A percentile compares a stretch with the other conserved stretches of the same genome.
phyloP scores from a whole-genome alignment of 2,888 invertebrate genomes.

The Hyposoter dolosus region DNA sequence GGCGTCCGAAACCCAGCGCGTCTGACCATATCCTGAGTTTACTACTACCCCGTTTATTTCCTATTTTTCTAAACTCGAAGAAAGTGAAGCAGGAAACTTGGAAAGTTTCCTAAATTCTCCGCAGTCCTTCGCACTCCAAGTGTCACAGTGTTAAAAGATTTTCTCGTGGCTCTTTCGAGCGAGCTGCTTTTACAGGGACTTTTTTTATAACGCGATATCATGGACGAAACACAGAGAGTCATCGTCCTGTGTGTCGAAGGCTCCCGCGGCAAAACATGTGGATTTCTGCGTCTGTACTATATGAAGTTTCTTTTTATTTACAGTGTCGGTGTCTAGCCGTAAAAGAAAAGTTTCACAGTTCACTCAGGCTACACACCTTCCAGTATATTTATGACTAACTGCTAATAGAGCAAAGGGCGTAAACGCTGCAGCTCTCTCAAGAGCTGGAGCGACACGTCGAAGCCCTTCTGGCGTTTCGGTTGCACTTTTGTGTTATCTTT shows the following conservation, averaged over 20 bases:
- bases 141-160: slow-evolving; percentile 35
- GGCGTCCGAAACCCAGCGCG: background rate
- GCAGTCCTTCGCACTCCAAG: background rate
- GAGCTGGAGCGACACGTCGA: background rate
- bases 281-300: slow-evolving; percentile 18
- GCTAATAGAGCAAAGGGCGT: slow-evolving; percentile 8
- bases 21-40: background rate
- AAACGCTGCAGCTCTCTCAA: background rate
- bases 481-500: slow-evolving; percentile 4
- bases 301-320: slow-evolving; percentile 72
- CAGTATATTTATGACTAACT: background rate
- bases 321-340: slow-evolving; percentile 74
- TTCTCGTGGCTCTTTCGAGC: background rate
- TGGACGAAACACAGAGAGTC: slow-evolving; percentile 33
- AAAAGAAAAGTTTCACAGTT: slow-evolving; percentile 75
- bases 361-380: slow-evolving; percentile 38
- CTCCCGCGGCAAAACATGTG: slow-evolving; percentile 47
- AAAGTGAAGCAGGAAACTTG: background rate
- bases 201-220: slow-evolving; percentile 35
- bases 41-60: slow-evolving; percentile 1
- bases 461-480: background rate
- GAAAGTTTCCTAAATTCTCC: slow-evolving; percentile 4
- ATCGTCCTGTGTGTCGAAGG: slow-evolving; percentile 45
- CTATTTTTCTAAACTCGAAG: background rate
- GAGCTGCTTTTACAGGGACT: background rate